These are phyloP conservation scores for Parazoanthus swiftii DNA, from an alignment of 92 coral and sea anemone genomes.

Conservation along the genomic window DNA sequence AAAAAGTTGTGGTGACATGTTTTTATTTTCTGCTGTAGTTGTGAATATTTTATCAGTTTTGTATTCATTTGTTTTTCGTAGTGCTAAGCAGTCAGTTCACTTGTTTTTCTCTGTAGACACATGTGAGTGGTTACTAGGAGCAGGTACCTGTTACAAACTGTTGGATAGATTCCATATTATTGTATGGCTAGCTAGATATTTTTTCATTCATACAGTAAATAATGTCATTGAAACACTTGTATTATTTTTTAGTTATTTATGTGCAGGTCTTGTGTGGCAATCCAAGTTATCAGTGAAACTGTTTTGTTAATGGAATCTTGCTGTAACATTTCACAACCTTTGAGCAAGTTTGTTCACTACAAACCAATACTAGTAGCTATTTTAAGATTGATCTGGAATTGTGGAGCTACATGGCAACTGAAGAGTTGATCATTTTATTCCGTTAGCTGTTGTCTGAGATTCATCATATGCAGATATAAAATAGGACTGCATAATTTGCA, in stretches of 20 bases:
- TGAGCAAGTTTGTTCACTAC: constrained; percentile 11
- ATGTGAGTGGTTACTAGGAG: not conserved
- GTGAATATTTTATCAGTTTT: constrained; percentile 32
- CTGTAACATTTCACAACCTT: not conserved
- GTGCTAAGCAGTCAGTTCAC: not conserved
- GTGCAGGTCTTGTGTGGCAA: not conserved
- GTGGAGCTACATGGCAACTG: not conserved
- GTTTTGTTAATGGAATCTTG: not conserved
- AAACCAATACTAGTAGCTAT: not conserved
- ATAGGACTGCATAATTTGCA: not conserved
- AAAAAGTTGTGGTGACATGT: not conserved
- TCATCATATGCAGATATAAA: not conserved
- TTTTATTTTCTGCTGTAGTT: not conserved
- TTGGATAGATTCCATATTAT: constrained; percentile 21
- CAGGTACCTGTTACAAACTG: constrained; percentile 36
- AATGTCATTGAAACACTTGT: not conserved
- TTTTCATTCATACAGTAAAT: constrained; percentile 10
- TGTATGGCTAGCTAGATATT: not conserved
- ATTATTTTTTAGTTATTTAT: not conserved
- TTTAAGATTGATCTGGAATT: constrained; percentile 6
- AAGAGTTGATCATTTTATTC: not conserved
- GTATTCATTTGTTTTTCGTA: constrained; percentile 1
- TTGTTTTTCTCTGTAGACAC: not conserved
- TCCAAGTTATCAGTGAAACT: not conserved
- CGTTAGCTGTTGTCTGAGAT: not conserved